A percentile compares a stretch with the other conserved stretches of the same genome.
These are phyloP conservation scores for Oryzias celebensis DNA, from an alignment of 2,113 vertebrate species.

Conservation along the genomic window DNA sequence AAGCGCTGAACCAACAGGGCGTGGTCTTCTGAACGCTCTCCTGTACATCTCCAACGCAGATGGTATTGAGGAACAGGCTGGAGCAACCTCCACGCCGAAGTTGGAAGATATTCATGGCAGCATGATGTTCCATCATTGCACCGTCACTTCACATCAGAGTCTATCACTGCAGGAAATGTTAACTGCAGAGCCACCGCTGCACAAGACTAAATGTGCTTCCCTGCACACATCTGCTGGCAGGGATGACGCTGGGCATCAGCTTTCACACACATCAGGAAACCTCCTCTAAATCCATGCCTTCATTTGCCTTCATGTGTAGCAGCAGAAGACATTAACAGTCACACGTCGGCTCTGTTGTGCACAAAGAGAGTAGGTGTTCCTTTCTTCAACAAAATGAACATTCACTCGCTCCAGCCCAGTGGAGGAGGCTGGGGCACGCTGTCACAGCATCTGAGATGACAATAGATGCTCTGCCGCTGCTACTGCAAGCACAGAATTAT, in stretches of 20 bases:
- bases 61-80: not conserved
- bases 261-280: slow-evolving; percentile 7
- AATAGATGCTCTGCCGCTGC: slow-evolving; percentile 16
- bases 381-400: slow-evolving; percentile 4
- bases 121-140: slow-evolving; percentile 7
- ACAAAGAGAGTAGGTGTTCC: slow-evolving; percentile 32
- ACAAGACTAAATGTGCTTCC: slow-evolving; percentile 47
- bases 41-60: not conserved
- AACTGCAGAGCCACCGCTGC: slow-evolving; percentile 11
- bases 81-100: slow-evolving; percentile 17
- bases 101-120: slow-evolving; percentile 49
- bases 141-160: slow-evolving; percentile 50
- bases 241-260: slow-evolving; percentile 16
- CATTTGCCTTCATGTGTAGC: not conserved
- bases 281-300: slow-evolving; percentile 8
- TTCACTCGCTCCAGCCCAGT: not conserved
- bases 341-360: slow-evolving; percentile 6
- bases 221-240: slow-evolving; percentile 35
- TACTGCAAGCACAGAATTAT: slow-evolving; percentile 2
- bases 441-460: not conserved
- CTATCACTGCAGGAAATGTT: slow-evolving; percentile 34
- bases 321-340: slow-evolving; percentile 28
- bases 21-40: not conserved
- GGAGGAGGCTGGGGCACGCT: slow-evolving; percentile 1
- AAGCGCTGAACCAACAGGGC: not conserved